These are phyloP conservation scores for Drosophila mauritiana DNA, from an alignment of 1,140 invertebrate genomes.

Conservation along the genomic window DNA sequence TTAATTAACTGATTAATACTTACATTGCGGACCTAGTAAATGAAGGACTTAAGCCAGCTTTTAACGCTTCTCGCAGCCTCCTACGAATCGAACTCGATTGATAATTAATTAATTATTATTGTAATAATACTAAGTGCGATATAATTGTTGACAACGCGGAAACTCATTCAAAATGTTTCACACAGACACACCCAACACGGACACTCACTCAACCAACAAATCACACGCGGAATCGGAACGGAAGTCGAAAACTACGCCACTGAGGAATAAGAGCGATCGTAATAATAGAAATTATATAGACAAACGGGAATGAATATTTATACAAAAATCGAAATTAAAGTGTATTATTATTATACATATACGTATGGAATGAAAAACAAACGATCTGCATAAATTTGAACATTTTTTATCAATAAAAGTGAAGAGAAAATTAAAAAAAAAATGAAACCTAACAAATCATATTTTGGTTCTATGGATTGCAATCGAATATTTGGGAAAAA, in stretches of 20 bases:
- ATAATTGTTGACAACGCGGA: conserved; percentile 58
- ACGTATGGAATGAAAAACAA: conserved; percentile 52
- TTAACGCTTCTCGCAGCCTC: conserved; percentile 50
- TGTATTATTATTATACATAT: conserved; percentile 82
- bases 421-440: conserved; percentile 43
- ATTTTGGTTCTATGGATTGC: background rate
- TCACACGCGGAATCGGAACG: conserved; percentile 32
- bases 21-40: conserved; percentile 29
- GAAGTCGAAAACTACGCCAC: conserved; percentile 62
- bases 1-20: conserved; percentile 63
- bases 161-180: conserved; percentile 74
- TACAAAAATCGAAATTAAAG: conserved; percentile 64
- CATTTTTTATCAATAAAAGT: conserved; percentile 80
- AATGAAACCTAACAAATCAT: conserved; percentile 27
- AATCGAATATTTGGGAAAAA: background rate
- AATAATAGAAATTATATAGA: conserved; percentile 79
- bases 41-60: conserved; percentile 36
- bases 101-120: conserved; percentile 45
- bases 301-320: conserved; percentile 78
- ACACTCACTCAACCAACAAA: conserved; percentile 29
- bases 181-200: conserved; percentile 14
- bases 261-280: conserved; percentile 66
- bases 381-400: conserved; percentile 74
- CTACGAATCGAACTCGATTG: conserved; percentile 44
- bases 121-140: conserved; percentile 42